phyloP scores from a whole-genome alignment of 2,113 vertebrate genomes.

The Menura novaehollandiae region DNA sequence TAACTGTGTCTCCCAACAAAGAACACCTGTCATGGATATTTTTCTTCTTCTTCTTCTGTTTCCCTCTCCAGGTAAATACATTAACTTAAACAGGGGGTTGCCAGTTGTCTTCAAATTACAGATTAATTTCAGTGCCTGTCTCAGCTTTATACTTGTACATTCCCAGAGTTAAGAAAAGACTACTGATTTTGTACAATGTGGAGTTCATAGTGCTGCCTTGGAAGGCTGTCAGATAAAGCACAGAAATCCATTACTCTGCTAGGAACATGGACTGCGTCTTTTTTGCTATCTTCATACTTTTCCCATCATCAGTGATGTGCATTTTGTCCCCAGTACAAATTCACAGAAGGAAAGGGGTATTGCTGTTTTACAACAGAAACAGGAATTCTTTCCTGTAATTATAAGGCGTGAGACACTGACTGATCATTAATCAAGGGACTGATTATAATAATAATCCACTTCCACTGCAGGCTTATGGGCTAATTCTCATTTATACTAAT shows the following conservation, averaged over 20 bases:
- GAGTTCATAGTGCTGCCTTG: neutral
- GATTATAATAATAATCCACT: constrained; percentile 26
- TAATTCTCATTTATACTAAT: constrained; percentile 38
- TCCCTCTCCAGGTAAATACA: neutral
- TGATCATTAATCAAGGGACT: constrained; percentile 34
- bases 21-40: neutral
- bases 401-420: neutral
- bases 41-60: neutral
- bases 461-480: neutral
- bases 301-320: neutral
- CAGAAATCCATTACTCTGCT: neutral
- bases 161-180: neutral
- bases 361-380: neutral
- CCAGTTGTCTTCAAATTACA: fast-evolving
- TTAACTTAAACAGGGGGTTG: neutral
- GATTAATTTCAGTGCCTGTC: neutral
- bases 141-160: neutral
- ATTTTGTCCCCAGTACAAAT: neutral
- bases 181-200: neutral
- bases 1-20: neutral
- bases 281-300: neutral
- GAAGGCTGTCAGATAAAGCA: neutral
- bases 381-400: constrained; percentile 24
- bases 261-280: neutral
- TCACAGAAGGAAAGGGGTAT: neutral